Evolutionary conservation across 1,140 invertebrate species (phyloP), one percentile per base, ranked within the genome.

Genomic region (Manduca sexta): DNA sequence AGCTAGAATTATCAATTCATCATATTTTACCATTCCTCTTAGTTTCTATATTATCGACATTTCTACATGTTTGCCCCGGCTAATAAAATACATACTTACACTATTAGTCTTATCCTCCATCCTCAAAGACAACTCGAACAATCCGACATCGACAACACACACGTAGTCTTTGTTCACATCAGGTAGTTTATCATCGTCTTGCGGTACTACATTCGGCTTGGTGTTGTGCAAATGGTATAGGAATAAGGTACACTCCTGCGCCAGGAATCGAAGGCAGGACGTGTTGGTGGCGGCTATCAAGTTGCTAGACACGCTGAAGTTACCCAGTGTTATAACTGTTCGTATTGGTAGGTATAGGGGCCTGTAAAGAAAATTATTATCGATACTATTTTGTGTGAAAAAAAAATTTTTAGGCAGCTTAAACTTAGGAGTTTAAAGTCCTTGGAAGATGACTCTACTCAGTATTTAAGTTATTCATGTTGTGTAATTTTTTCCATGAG

Each of bases 221-320:
- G 73, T 69, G 1, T 61, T 60, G 13, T 54, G 50, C 53, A 90
- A 81, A 14, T 91, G 86, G 21, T 90, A 90, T 10, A 95, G 74
- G 70, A 92, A 93, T 1, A 97, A 78, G 2, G 90, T 89, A 51
- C 93, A 91, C 60, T 97, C 95, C 76, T 98, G 95, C 1, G 94
- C 91, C 14, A 96, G 91, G 60, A 97, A 93, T 8, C 92, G 87
- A 12, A 96, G 77, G 8, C 93, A 94, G n/a, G 94, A 95, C 0
- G 92, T 92, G 56, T 91, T 93, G 3, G 95, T 94, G 47, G 93
- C 91, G 0, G 95, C 92, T 10, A 94, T 92, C 14, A 98, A 91
- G 73, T 98, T 97, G 61, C 94, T 97, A 4, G 95, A 95, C 18
- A 98, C 88, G 50, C 92, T 95, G 65, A 98, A 95, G 74, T 90